Evolutionary conservation across 2,888 invertebrate species (phyloP).

Genomic region (Cecidostiba fungosa): DNA sequence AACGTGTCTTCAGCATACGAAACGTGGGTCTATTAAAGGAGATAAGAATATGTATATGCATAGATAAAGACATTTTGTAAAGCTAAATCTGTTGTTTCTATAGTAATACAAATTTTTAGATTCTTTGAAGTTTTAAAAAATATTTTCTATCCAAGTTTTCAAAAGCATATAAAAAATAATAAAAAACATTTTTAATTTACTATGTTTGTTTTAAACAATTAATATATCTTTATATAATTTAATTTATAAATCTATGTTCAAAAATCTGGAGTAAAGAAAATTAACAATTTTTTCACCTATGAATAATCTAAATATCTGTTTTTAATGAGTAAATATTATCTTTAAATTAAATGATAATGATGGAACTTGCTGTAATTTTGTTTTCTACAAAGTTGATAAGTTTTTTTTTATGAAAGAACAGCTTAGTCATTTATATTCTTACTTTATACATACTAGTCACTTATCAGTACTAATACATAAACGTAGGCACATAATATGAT

Average conservation of each 20-base stretch:
- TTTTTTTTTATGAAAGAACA: background rate
- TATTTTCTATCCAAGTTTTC: background rate
- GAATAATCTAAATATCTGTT: background rate
- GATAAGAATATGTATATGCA: slow-evolving; percentile 28
- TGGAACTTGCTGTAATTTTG: background rate
- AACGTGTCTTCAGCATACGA: background rate
- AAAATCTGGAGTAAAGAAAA: background rate
- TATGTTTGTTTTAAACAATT: background rate
- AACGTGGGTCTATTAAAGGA: background rate
- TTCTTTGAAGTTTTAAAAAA: background rate
- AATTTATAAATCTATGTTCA: too few relatives aligned
- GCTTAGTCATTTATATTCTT: background rate
- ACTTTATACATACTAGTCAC: slow-evolving; percentile 8
- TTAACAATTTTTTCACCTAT: background rate
- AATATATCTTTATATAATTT: background rate
- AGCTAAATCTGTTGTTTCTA: background rate
- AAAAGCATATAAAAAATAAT: background rate
- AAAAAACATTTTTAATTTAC: background rate
- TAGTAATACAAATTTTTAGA: background rate
- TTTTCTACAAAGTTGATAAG: background rate
- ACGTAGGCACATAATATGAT: slow-evolving; percentile 55
- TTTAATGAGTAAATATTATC: background rate
- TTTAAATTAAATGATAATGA: background rate
- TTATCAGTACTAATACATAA: slow-evolving; percentile 48
- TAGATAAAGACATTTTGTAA: slow-evolving; percentile 25